Conservation (phyloP, 2,113 vertebrate species). For the Xenotilapia leptura region DNA sequence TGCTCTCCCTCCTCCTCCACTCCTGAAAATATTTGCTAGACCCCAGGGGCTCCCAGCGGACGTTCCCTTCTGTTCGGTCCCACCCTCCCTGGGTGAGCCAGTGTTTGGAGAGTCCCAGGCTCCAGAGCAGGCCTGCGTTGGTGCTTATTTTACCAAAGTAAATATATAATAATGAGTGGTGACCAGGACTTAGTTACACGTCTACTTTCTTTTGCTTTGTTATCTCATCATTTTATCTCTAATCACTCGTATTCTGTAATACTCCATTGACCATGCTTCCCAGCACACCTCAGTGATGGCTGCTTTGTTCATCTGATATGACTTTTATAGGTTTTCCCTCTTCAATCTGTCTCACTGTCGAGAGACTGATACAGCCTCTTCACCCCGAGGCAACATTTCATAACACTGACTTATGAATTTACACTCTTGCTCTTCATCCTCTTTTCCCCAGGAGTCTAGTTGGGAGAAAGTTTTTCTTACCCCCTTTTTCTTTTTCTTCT, state of each 20-base stretch:
- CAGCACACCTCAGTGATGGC: not conserved
- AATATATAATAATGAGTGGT: conserved; percentile 17
- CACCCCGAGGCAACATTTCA: conserved; percentile 13
- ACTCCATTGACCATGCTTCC: not conserved
- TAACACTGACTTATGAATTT: conserved; percentile 16
- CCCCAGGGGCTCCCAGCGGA: conserved; percentile 29
- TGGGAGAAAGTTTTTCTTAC: not conserved
- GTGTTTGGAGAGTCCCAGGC: conserved; percentile 18
- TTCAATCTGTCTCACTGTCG: not conserved
- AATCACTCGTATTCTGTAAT: not conserved
- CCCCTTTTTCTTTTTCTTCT: not conserved
- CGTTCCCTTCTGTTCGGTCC: not conserved
- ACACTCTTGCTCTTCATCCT: not conserved
- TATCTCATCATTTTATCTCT: not conserved
- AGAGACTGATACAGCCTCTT: not conserved
- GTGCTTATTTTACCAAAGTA: conserved; percentile 13
- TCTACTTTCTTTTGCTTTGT: not conserved
- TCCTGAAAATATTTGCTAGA: conserved; percentile 56
- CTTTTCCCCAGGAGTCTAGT: not conserved
- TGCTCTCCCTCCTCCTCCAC: not conserved
- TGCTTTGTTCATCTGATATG: not conserved
- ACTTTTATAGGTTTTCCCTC: not conserved
- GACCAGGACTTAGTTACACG: not conserved
- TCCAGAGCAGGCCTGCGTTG: not conserved
- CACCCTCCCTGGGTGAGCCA: conserved; percentile 4